phyloP scores from a whole-genome alignment of 1,140 invertebrate species.

The Drosophila seguyi region DNA sequence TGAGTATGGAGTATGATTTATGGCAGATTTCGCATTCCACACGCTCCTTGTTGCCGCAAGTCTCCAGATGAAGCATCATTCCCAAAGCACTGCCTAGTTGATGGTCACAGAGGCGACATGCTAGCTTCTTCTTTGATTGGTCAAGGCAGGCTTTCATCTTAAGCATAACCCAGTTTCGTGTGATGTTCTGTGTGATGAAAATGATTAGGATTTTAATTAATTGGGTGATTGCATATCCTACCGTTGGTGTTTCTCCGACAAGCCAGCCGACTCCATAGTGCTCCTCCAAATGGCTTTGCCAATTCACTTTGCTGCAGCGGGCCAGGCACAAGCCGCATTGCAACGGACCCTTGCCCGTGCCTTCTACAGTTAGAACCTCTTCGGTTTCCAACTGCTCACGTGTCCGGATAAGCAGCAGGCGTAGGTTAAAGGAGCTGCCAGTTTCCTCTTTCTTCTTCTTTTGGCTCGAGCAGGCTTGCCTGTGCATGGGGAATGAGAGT shows the following conservation, averaged over 20 bases:
- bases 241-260: slow-evolving; percentile 13
- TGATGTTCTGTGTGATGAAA: slow-evolving; percentile 2
- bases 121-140: slow-evolving; percentile 18
- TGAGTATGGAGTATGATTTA: slow-evolving; percentile 35
- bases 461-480: background rate
- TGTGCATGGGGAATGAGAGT: background rate
- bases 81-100: slow-evolving; percentile 57
- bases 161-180: slow-evolving; percentile 28
- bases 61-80: slow-evolving; percentile 65
- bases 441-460: background rate
- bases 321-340: slow-evolving; percentile 73
- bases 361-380: slow-evolving; percentile 51
- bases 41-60: slow-evolving; percentile 56
- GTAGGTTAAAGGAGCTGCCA: slow-evolving; percentile 35
- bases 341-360: slow-evolving; percentile 27
- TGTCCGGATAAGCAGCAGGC: slow-evolving; percentile 64
- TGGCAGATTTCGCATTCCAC: slow-evolving; percentile 56
- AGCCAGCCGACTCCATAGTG: slow-evolving; percentile 80
- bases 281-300: slow-evolving; percentile 53
- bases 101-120: slow-evolving; percentile 65
- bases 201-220: background rate
- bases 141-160: slow-evolving; percentile 48
- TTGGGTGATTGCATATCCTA: background rate
- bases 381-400: slow-evolving; percentile 66
- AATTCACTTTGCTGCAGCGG: slow-evolving; percentile 29